Conservation (phyloP, 1,140 invertebrate species). For the Eulimnadia texana region DNA sequence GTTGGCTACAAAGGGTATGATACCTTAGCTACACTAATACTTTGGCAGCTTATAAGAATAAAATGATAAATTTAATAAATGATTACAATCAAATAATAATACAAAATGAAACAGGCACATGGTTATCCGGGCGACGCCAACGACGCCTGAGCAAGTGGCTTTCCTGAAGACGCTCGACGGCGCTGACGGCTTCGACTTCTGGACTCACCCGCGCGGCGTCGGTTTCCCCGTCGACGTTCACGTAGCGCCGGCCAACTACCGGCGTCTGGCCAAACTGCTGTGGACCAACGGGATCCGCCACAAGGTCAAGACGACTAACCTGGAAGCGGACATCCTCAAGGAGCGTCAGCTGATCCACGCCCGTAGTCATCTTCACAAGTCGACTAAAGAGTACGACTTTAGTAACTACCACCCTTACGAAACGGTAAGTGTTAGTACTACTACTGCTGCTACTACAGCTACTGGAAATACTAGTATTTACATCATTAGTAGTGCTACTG, state of each 20-base stretch:
- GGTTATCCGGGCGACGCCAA: not conserved
- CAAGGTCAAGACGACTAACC: not conserved
- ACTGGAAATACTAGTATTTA: too few relatives aligned
- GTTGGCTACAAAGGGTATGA: too few relatives aligned
- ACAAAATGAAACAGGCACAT: not conserved
- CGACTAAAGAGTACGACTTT: conserved; percentile 8
- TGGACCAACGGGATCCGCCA: not conserved
- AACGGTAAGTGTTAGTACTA: conserved; percentile 4
- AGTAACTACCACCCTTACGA: conserved; percentile 17
- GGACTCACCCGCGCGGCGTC: not conserved
- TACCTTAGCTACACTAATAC: too few relatives aligned
- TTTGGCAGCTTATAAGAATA: too few relatives aligned
- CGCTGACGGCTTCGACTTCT: conserved; percentile 5
- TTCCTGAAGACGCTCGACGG: not conserved
- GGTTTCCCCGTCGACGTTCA: conserved; percentile 1
- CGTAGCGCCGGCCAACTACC: not conserved
- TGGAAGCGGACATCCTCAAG: not conserved
- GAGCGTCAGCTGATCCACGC: not conserved
- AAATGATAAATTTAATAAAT: too few relatives aligned
- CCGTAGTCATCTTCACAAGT: not conserved
- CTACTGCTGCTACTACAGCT: too few relatives aligned
- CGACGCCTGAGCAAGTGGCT: not conserved
- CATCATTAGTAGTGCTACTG: too few relatives aligned
- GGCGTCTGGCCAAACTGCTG: not conserved
- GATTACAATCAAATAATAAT: too few relatives aligned